Percentiles rank a stretch among this genome's conserved stretches.
Conservation (phyloP, 2,888 invertebrate genomes). For the Heliconius ethilla region DNA sequence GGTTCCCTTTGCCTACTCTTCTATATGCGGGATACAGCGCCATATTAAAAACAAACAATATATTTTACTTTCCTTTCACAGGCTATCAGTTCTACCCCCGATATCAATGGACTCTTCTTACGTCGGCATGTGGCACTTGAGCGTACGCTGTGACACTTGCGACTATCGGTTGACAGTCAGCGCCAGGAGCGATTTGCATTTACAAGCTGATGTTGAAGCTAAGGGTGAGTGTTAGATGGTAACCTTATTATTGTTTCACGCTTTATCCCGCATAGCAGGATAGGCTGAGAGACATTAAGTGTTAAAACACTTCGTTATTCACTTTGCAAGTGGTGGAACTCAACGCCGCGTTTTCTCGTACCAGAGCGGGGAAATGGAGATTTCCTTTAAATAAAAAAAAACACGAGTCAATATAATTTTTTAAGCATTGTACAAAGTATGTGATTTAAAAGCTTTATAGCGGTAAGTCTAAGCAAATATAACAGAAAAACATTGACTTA, state of each 20-base stretch:
- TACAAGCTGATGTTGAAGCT: conserved; percentile 56
- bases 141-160: conserved; percentile 70
- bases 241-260: not conserved
- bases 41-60: no score
- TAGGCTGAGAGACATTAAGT: not conserved
- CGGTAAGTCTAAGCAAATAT: not conserved
- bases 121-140: conserved; percentile 74
- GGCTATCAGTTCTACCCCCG: conserved; percentile 66
- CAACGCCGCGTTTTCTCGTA: no score
- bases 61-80: conserved; percentile 44
- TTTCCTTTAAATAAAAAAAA: not conserved
- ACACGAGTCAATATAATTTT: not conserved
- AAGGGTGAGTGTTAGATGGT: conserved; percentile 53
- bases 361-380: no score
- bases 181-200: conserved; percentile 64
- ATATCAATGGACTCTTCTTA: conserved; percentile 52
- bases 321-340: no score
- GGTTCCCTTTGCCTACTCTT: no score
- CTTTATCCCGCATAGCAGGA: not conserved
- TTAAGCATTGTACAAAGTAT: not conserved
- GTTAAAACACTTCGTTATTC: no score
- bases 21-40: no score
- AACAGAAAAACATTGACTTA: not conserved
- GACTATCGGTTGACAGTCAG: conserved; percentile 67
- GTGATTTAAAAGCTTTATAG: not conserved